Evolutionary conservation across 35 echinoderm and acorn worm species (phyloP).

Genomic region (Lytechinus variegatus): DNA sequence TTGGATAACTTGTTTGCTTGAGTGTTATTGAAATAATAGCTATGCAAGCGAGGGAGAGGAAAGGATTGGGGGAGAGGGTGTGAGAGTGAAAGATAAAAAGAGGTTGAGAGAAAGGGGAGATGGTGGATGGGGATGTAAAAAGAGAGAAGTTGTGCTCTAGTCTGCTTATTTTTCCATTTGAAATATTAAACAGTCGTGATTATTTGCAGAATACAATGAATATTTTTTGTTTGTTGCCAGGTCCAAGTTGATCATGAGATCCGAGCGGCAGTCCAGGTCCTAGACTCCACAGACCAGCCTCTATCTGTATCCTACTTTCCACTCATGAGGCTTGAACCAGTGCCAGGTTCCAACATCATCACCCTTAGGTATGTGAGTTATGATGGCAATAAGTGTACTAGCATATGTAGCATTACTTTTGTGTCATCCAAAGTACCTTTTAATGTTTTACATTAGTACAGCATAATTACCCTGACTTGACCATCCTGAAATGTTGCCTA

Average conservation of each 20-base stretch:
- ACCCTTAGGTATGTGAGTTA: conserved; percentile 69
- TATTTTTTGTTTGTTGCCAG: conserved; percentile 46
- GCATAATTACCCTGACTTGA: too few relatives aligned
- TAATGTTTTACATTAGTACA: too few relatives aligned
- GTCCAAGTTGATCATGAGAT: conserved; percentile 94
- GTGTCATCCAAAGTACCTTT: too few relatives aligned
- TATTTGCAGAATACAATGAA: not conserved
- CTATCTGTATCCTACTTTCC: conserved; percentile 79
- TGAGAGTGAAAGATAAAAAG: not conserved
- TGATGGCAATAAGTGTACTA: too few relatives aligned
- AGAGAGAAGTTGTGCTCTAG: not conserved
- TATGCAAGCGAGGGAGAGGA: not conserved
- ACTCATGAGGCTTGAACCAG: conserved; percentile 82
- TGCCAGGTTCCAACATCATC: conserved; percentile 79
- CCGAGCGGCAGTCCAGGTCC: conserved; percentile 77
- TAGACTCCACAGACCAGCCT: conserved; percentile 83
- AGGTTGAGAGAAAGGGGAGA: not conserved
- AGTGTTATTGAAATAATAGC: not conserved
- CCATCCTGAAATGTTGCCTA: too few relatives aligned
- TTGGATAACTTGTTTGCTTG: too few relatives aligned
- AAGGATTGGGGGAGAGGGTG: too few relatives aligned
- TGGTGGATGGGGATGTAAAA: not conserved
- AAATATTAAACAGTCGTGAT: not conserved
- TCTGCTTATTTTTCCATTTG: not conserved
- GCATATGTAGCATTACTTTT: too few relatives aligned